These are phyloP conservation scores for Oreochromis niloticus DNA, from an alignment of 2,113 vertebrate genomes.

Conservation along the genomic window DNA sequence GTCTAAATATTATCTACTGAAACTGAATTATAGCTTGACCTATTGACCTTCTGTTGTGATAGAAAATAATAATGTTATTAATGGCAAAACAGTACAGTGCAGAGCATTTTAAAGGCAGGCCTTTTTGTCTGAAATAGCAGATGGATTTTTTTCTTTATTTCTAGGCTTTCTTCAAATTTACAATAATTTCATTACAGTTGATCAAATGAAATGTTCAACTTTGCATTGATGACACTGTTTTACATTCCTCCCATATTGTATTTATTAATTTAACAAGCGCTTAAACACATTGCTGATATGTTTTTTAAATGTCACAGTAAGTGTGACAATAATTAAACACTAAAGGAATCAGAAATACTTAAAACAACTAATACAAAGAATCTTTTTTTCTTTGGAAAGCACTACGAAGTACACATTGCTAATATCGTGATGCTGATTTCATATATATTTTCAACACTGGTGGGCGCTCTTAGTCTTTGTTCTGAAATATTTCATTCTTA, in stretches of 20 bases:
- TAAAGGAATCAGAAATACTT: background rate
- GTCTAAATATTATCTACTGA: background rate
- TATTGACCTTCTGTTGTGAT: background rate
- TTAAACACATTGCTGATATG: accelerated
- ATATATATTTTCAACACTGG: conserved; percentile 25
- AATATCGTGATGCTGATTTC: background rate
- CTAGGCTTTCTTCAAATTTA: background rate
- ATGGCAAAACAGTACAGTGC: background rate
- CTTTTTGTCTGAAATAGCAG: background rate
- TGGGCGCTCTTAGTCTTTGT: conserved; percentile 27
- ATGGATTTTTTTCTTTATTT: background rate
- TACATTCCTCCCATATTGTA: background rate
- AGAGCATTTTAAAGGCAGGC: background rate
- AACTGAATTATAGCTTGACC: background rate
- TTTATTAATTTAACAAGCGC: background rate
- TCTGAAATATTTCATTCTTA: background rate
- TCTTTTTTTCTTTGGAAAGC: background rate
- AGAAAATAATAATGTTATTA: background rate
- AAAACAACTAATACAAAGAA: background rate
- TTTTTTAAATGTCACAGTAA: background rate
- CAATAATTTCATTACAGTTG: background rate
- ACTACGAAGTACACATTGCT: background rate
- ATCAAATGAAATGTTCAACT: background rate
- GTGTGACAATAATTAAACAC: background rate
- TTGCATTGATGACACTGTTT: background rate